Evolutionary conservation across 1,140 invertebrate species (phyloP).

Genomic region (Caenorhabditis brenneri): DNA sequence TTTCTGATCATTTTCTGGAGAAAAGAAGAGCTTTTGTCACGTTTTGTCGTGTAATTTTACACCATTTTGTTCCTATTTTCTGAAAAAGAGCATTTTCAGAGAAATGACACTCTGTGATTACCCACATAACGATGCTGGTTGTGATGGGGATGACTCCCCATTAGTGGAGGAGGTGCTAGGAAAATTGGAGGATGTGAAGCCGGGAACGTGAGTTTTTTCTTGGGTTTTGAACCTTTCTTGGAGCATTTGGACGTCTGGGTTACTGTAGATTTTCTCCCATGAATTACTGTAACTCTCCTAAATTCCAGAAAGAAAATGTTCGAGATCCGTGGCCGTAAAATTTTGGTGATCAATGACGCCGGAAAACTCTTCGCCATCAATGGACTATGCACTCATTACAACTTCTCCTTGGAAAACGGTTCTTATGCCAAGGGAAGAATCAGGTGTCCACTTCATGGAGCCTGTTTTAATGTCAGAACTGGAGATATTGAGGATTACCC

Average conservation of each 20-base stretch:
- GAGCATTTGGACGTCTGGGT: too few species aligned
- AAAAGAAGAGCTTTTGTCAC: neutral
- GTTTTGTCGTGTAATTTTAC: too few species aligned
- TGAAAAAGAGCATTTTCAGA: neutral
- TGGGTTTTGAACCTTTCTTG: too few species aligned
- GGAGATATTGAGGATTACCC: conserved; percentile 90
- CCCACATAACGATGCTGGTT: neutral
- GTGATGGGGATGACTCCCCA: conserved; percentile 25
- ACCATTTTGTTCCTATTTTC: too few species aligned
- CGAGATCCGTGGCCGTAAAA: conserved; percentile 42
- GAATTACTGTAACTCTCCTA: too few species aligned
- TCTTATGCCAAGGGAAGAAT: conserved; percentile 83
- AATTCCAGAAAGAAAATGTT: conserved; percentile 49
- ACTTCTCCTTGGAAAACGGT: conserved; percentile 74
- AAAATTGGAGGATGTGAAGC: conserved; percentile 16
- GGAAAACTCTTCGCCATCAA: conserved; percentile 55
- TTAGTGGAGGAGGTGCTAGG: conserved; percentile 38
- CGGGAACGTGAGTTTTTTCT: conserved; percentile 47
- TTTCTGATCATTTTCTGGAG: neutral
- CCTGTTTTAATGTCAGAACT: conserved; percentile 88
- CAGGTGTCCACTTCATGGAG: conserved; percentile 93
- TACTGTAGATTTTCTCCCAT: too few species aligned
- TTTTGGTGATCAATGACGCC: conserved; percentile 56
- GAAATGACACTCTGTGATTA: neutral
- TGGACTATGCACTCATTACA: conserved; percentile 88